Evolutionary conservation across 2,888 invertebrate species (phyloP).

Genomic region (Erebia epiphron): DNA sequence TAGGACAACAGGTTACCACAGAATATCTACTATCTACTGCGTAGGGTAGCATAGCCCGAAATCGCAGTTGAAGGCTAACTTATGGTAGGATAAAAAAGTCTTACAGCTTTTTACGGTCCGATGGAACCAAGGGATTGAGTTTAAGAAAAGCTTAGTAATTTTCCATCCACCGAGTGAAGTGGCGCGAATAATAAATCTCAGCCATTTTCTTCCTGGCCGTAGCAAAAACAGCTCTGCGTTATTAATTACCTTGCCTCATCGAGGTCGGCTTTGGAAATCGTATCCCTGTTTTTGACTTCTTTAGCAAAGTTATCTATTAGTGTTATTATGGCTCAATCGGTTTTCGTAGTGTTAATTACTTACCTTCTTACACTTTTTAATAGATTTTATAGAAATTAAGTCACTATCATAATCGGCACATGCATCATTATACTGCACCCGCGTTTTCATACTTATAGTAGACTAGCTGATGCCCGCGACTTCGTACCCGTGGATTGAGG

Average conservation of each 20-base stretch:
- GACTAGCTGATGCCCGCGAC: no score
- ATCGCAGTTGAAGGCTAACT: background rate
- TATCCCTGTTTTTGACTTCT: slow-evolving; percentile 76
- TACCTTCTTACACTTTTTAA: background rate
- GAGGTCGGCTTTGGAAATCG: slow-evolving; percentile 67
- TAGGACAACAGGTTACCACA: no score
- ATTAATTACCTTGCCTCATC: slow-evolving; percentile 71
- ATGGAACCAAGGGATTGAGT: slow-evolving; percentile 39
- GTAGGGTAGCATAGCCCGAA: background rate
- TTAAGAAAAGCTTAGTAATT: slow-evolving; percentile 42
- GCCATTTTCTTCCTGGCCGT: slow-evolving; percentile 55
- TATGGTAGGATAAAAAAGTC: slow-evolving; percentile 18
- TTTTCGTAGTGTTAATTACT: background rate
- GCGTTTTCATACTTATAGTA: no score
- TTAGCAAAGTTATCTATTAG: slow-evolving; percentile 43
- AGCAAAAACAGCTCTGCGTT: slow-evolving; percentile 74
- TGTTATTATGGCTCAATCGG: slow-evolving; percentile 13
- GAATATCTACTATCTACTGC: no score
- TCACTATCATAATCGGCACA: background rate
- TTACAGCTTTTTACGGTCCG: slow-evolving; percentile 33
- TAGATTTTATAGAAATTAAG: background rate
- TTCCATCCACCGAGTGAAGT: slow-evolving; percentile 54
- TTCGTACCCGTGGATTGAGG: no score
- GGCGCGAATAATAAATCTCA: slow-evolving; percentile 74
- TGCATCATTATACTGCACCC: no score